These are phyloP conservation scores for Lepidochrysops patricia DNA, from an alignment of 2,888 invertebrate genomes.

Conservation along the genomic window DNA sequence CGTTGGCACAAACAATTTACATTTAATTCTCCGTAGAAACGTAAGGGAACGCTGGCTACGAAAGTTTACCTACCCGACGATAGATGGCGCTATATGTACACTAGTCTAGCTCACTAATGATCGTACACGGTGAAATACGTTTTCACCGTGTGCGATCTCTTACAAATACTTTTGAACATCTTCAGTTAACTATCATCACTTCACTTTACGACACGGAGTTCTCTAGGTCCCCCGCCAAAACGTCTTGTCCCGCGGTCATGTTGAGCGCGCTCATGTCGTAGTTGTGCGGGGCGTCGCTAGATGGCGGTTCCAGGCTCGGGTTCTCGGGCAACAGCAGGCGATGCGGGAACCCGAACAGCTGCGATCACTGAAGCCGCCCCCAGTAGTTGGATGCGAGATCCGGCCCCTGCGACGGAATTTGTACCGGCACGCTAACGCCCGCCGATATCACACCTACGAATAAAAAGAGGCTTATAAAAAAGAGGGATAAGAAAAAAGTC, in stretches of 20 bases:
- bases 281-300: conserved; percentile 67
- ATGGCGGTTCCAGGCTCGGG: conserved; percentile 69
- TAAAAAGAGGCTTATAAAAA: conserved; percentile 22
- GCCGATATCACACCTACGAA: conserved; percentile 92
- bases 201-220: conserved; percentile 51
- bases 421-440: conserved; percentile 92
- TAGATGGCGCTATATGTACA: conserved; percentile 69
- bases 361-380: conserved; percentile 95
- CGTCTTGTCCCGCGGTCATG: conserved; percentile 72
- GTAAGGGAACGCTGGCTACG: conserved; percentile 26
- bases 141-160: conserved; percentile 46
- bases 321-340: conserved; percentile 80
- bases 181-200: conserved; percentile 53
- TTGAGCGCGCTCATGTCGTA: conserved; percentile 70
- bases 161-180: conserved; percentile 69
- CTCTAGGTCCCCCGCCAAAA: conserved; percentile 55
- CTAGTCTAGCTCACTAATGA: conserved; percentile 37
- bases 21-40: conserved; percentile 42
- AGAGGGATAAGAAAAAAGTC: too few species aligned
- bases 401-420: conserved; percentile 89
- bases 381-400: conserved; percentile 89
- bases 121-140: conserved; percentile 44
- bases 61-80: conserved; percentile 50
- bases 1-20: conserved; percentile 70
- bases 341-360: conserved; percentile 90